These are phyloP conservation scores for Andricus quercusramuli DNA, from an alignment of 2,888 invertebrate genomes.

Conservation along the genomic window DNA sequence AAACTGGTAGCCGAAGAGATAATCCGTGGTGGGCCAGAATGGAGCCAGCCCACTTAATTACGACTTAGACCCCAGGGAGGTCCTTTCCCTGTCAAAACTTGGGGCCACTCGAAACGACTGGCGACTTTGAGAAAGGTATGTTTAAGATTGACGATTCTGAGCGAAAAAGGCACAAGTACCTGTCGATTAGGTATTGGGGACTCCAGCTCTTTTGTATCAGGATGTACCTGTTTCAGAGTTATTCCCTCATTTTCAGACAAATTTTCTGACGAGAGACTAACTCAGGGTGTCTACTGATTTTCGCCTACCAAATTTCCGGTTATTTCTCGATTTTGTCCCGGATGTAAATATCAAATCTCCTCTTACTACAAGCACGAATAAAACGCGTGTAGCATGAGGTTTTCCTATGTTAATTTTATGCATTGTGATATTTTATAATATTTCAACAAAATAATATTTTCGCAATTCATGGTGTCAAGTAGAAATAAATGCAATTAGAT, in stretches of 20 bases:
- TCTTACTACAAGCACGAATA: too few species aligned
- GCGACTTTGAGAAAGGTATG: slow-evolving; percentile 42
- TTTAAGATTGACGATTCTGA: slow-evolving; percentile 52
- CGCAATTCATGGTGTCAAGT: too few species aligned
- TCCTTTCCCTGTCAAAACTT: slow-evolving; percentile 64
- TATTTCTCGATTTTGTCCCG: too few species aligned
- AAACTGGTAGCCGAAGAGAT: slow-evolving; percentile 47
- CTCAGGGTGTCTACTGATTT: too few species aligned
- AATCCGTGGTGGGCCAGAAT: slow-evolving; percentile 56
- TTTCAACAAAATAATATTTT: too few species aligned
- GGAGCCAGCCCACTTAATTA: slow-evolving; percentile 63
- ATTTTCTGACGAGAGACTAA: slow-evolving; percentile 52
- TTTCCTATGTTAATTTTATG: too few species aligned
- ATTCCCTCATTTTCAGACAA: slow-evolving; percentile 56
- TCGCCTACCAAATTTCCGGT: too few species aligned
- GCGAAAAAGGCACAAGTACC: slow-evolving; percentile 54
- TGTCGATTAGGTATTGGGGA: slow-evolving; percentile 49
- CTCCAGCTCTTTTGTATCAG: slow-evolving; percentile 30
- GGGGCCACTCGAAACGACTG: slow-evolving; percentile 54
- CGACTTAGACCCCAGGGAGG: slow-evolving; percentile 62
- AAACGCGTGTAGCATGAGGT: too few species aligned
- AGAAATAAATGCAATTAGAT: too few species aligned
- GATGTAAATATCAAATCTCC: too few species aligned
- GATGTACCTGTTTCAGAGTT: slow-evolving; percentile 45
- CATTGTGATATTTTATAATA: too few species aligned